These are phyloP conservation scores for Hippopotamus amphibius DNA, from an alignment of 2,113 vertebrate species.

Conservation along the genomic window DNA sequence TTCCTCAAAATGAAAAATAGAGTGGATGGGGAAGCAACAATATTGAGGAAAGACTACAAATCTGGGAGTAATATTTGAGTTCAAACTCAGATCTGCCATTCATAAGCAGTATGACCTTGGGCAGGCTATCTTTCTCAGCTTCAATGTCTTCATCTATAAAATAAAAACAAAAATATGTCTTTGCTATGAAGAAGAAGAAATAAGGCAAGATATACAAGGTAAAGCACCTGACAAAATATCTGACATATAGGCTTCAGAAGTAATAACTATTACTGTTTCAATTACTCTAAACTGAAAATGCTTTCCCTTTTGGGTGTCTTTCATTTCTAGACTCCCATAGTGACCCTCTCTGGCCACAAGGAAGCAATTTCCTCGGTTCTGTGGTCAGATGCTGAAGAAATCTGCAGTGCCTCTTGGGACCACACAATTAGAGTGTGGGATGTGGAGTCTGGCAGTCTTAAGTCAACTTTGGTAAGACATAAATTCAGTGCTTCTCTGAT, in stretches of 20 bases:
- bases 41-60: not conserved
- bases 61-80: not conserved
- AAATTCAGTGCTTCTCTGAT: not conserved
- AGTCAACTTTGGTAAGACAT: slow-evolving; percentile 93
- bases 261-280: slow-evolving; percentile 44
- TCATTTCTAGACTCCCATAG: slow-evolving; percentile 92
- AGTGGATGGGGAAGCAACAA: not conserved
- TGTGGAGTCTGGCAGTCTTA: slow-evolving; percentile 91
- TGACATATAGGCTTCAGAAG: not conserved
- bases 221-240: not conserved
- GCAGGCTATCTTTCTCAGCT: not conserved
- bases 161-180: not conserved
- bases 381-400: slow-evolving; percentile 94
- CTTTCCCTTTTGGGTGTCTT: slow-evolving; percentile 43
- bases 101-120: not conserved
- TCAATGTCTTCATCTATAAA: not conserved
- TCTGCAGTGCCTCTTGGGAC: slow-evolving; percentile 98
- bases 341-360: slow-evolving; percentile 96
- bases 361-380: slow-evolving; percentile 96
- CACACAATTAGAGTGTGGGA: slow-evolving; percentile 98
- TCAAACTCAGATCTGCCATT: not conserved
- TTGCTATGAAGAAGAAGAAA: slow-evolving; percentile 43
- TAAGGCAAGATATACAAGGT: not conserved
- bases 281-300: slow-evolving; percentile 61
- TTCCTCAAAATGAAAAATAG: slow-evolving; percentile 49